Evolutionary conservation across 2,113 vertebrate species (phyloP), one percentile per base, ranked within the genome.

Genomic region (Apistogramma diplotaenia): DNA sequence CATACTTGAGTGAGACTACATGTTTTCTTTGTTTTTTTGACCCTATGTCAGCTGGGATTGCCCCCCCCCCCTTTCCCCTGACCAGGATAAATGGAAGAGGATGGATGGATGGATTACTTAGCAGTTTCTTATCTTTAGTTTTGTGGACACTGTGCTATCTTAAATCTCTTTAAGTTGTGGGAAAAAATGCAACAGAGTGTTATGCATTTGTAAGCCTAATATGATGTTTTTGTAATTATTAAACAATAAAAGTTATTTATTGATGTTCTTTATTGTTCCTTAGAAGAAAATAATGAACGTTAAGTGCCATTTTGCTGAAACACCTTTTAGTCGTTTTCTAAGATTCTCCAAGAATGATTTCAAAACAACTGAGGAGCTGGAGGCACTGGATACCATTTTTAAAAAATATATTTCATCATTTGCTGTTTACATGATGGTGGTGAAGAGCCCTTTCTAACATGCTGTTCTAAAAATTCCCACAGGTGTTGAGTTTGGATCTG

Each of bases 201-300:
- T 56, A 19, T 74, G 3, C 23, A 74, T 40, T 19, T n/a, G 19
- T 57, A 8, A 40, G 54, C 29, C 51, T 23, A 12, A 74, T 73
- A 8, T 40, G n/a, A 8, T 33, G 2, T 53, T 33, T 73, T 51
- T n/a, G 2, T 23, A 56, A 74, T 43, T 40, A 40, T 23, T 10
- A 74, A 27, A 29, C 23, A 29, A 67, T 67, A 57, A 57, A 74
- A 57, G 37, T 25, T 43, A 56, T 27, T 56, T 74, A 37, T 37
- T 74, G 31, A 11, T 56, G 35, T 15, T 55, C 27, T 23, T 56
- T 4, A 5, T 31, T 55, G 71, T 37, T 29, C 19, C 53, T 35
- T 25, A 5, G n/a, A 33, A 74, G 15, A 57, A 49, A 74, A 58
- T 6, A 1, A 18, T 57, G 16, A 58, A 43, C 27, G 35, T 73